These are phyloP conservation scores for Diadema setosum DNA, from an alignment of 35 echinoderm and acorn worm species.

Conservation along the genomic window DNA sequence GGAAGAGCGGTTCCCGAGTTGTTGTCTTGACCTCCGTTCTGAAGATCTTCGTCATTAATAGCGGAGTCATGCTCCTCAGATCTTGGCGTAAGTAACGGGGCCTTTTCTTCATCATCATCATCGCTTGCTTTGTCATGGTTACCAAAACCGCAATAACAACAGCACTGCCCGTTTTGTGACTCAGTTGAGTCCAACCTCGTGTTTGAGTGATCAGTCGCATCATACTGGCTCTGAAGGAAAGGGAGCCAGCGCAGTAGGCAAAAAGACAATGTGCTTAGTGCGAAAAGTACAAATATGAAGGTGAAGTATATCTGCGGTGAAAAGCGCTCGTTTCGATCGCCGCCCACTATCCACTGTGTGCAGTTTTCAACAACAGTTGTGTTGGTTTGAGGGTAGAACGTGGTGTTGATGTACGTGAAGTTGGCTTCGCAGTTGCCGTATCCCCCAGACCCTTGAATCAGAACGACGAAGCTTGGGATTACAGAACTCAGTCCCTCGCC, in stretches of 20 bases:
- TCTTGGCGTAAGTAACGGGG: not conserved
- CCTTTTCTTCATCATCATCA: not conserved
- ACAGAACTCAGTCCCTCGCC: conserved; percentile 58
- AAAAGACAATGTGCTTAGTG: conserved; percentile 40
- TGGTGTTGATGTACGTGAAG: conserved; percentile 5
- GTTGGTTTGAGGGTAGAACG: not conserved
- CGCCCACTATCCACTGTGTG: conserved; percentile 41
- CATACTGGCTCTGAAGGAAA: not conserved
- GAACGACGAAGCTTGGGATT: conserved; percentile 44
- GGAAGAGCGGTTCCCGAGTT: not conserved
- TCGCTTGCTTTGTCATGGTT: not conserved
- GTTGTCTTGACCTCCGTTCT: not conserved
- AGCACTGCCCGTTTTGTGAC: not conserved
- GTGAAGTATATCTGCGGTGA: conserved; percentile 74
- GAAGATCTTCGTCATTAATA: not conserved
- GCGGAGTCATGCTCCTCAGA: no score
- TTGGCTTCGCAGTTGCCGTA: conserved; percentile 27
- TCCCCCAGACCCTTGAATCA: conserved; percentile 53
- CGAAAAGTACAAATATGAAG: conserved; percentile 72
- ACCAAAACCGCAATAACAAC: no score
- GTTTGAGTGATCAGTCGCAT: no score
- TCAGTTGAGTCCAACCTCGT: not conserved
- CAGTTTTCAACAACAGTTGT: conserved; percentile 15
- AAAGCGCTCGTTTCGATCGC: conserved; percentile 43
- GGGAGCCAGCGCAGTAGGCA: conserved; percentile 64